phyloP scores from a whole-genome alignment of 2,797 vertebrate genomes.

The Bufotes viridis region DNA sequence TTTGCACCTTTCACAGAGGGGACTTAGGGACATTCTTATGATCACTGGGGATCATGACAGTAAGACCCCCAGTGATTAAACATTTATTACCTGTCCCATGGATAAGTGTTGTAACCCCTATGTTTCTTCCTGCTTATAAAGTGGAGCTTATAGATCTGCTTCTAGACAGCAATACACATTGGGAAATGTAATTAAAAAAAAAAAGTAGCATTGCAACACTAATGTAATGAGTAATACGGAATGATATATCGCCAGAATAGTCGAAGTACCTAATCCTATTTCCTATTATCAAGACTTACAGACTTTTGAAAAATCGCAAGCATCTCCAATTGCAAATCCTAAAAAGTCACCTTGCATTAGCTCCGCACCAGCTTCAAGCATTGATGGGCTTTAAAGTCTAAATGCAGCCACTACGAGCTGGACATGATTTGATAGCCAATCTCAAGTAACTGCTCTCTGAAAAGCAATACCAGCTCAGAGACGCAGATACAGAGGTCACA shows the following conservation, averaged over 20 bases:
- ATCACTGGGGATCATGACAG: no score
- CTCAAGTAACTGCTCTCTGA: background rate
- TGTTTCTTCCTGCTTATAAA: no score
- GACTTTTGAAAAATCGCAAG: slow-evolving; percentile 33
- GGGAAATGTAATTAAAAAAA: background rate
- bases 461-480: slow-evolving; percentile 18
- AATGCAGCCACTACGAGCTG: background rate
- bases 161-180: background rate
- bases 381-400: slow-evolving; percentile 26
- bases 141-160: background rate
- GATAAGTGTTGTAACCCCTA: no score
- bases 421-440: slow-evolving; percentile 23
- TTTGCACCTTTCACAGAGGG: no score
- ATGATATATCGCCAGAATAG: slow-evolving; percentile 1
- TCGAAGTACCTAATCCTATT: slow-evolving; percentile 26
- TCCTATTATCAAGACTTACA: slow-evolving; percentile 25
- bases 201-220: background rate
- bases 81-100: no score
- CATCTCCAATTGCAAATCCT: slow-evolving; percentile 21
- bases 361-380: background rate
- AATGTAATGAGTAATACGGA: slow-evolving; percentile 6
- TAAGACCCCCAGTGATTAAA: no score
- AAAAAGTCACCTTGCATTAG: slow-evolving; percentile 34
- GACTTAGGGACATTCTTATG: no score
- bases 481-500: slow-evolving; percentile 32